Conservation (phyloP, 2,888 invertebrate genomes). For the Caenorhabditis sp. region DNA sequence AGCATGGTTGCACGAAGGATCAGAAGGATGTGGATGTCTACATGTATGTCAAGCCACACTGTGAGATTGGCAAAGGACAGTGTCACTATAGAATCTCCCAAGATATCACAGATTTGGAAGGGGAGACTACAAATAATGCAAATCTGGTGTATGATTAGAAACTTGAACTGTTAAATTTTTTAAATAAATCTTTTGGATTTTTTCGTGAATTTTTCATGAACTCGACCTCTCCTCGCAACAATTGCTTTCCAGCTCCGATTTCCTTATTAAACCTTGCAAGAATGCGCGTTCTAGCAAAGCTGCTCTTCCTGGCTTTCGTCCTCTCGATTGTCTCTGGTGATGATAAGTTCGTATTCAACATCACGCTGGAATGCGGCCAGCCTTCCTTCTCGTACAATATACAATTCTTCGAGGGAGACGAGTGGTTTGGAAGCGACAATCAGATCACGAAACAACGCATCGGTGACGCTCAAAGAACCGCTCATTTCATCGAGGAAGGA, state of each 20-base stretch:
- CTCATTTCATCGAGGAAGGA: constrained; percentile 21
- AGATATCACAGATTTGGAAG: constrained; percentile 17
- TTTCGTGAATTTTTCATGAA: background rate
- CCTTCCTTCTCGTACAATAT: constrained; percentile 31
- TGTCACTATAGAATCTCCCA: constrained; percentile 16
- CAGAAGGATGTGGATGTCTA: constrained; percentile 3
- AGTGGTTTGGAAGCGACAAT: background rate
- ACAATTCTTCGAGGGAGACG: constrained; percentile 37
- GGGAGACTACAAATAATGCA: constrained; percentile 1
- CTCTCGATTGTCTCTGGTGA: constrained; percentile 2
- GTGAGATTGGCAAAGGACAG: constrained; percentile 11
- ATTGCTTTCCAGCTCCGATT: background rate
- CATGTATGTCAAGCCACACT: background rate
- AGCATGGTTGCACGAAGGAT: background rate
- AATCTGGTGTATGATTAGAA: constrained; percentile 10
- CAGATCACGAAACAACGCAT: constrained; percentile 21
- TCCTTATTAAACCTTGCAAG: constrained; percentile 1
- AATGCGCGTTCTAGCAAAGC: constrained; percentile 25
- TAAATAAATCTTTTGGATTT: background rate
- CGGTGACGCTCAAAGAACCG: constrained; percentile 1
- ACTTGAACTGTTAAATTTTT: background rate
- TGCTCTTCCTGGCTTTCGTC: constrained; percentile 19
- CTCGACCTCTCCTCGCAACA: background rate
- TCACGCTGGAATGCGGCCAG: constrained; percentile 20
- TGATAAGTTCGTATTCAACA: constrained; percentile 43